These are phyloP conservation scores for Aphis craccivora DNA, from an alignment of 1,140 invertebrate species.

Conservation along the genomic window DNA sequence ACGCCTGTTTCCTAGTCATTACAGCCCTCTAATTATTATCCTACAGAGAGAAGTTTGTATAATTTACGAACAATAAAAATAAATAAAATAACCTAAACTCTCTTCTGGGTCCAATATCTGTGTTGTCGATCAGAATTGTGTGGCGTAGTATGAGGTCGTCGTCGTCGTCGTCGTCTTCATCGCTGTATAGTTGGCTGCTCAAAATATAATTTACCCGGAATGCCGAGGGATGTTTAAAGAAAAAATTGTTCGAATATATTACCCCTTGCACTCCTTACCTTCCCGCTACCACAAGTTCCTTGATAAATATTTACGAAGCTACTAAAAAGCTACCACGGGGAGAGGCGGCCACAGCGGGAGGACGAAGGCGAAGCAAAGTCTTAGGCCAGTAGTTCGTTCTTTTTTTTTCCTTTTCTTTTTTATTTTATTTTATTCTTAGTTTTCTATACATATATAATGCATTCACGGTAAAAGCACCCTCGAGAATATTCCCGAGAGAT, in stretches of 20 bases:
- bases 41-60: background rate
- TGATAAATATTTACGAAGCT: conserved; percentile 45
- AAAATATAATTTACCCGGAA: background rate
- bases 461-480: conserved; percentile 43
- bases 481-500: conserved; percentile 46
- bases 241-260: conserved; percentile 31
- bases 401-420: background rate
- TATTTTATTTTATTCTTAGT: conserved; percentile 10
- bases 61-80: background rate
- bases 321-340: conserved; percentile 9
- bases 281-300: background rate
- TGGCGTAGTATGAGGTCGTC: background rate
- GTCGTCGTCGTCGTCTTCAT: background rate
- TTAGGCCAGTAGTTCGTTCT: conserved; percentile 1
- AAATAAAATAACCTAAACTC: background rate
- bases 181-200: background rate
- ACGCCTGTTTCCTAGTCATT: background rate
- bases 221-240: conserved; percentile 15
- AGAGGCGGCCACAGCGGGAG: background rate
- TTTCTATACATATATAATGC: conserved; percentile 32
- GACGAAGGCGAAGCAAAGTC: background rate
- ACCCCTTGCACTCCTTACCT: background rate
- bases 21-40: background rate
- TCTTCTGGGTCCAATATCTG: conserved; percentile 13
- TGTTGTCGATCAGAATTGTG: background rate